Conservation (phyloP, 1,140 invertebrate genomes). For the Choristoneura fumiferana region DNA sequence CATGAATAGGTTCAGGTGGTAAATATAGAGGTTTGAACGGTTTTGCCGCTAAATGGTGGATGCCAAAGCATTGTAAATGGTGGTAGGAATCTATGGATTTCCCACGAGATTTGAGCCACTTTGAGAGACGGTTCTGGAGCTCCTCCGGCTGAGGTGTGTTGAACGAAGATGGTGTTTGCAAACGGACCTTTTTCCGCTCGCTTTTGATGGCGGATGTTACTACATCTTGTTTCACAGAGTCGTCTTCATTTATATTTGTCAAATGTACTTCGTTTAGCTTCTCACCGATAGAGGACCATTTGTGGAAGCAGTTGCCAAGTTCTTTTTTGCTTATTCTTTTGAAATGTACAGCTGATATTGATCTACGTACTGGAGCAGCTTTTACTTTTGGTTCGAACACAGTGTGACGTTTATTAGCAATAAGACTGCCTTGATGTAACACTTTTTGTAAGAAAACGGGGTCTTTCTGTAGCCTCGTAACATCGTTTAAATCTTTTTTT, state of each 20-base stretch:
- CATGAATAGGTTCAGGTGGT: constrained; percentile 28
- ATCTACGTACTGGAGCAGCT: constrained; percentile 48
- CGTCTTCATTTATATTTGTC: constrained; percentile 60
- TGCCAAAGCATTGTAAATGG: constrained; percentile 77
- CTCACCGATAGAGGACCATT: constrained; percentile 67
- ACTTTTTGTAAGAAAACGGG: constrained; percentile 51
- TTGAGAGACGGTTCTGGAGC: constrained; percentile 64
- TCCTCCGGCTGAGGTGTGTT: constrained; percentile 67
- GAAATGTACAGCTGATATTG: constrained; percentile 74
- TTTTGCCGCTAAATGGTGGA: constrained; percentile 49
- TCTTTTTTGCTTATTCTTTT: constrained; percentile 62
- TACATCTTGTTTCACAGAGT: constrained; percentile 44
- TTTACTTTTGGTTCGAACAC: constrained; percentile 29
- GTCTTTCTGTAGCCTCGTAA: constrained; percentile 46
- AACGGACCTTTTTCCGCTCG: constrained; percentile 69
- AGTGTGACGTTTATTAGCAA: constrained; percentile 50
- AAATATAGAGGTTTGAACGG: constrained; percentile 29
- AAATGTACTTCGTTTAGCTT: constrained; percentile 57
- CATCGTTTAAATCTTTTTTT: constrained; percentile 38
- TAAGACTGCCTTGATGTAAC: constrained; percentile 38
- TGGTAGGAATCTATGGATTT: constrained; percentile 74
- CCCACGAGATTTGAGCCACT: constrained; percentile 75
- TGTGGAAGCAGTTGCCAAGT: constrained; percentile 60
- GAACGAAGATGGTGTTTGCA: constrained; percentile 54
- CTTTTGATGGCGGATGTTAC: constrained; percentile 64